Base-by-base conservation (phyloP, 2,888 invertebrate species). In the Lasius platythorax region DNA sequence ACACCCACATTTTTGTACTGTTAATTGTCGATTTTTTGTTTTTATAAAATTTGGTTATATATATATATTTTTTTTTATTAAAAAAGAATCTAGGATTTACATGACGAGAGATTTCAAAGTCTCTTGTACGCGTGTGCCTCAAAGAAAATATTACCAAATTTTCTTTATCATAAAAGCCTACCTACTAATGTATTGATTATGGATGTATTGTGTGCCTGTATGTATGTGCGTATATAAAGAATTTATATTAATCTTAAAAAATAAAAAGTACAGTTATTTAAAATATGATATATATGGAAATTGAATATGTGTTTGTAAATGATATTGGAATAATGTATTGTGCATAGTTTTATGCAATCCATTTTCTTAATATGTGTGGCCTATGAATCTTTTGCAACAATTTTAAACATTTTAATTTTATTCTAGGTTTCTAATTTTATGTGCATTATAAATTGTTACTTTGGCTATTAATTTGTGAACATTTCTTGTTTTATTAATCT, bases 91-190 rank as follows among this genome's bases (percentile, higher is more conserved):
- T 70, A 64, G 9, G 46, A 72, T 40, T 64, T 61, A 82, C 9
- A 30, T 3, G 76, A 66, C 33, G 30, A 75, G 23, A 23, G 30
- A 70, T 40, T 43, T 74, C n/a, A 73, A 11, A 66, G 11, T 81
- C 9, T 64, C 30, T 85, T 86, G 89, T 88, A 88, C 74, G 83
- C 43, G 74, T 90, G 91, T 91, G 91, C 91, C 88, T 91, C 90
- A 91, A 90, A 91, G 91, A 87, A 84, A 43, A 30, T 66, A 72
- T 66, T 50, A 43, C 12, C 37, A 75, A 53, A 46, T 30, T 64
- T 28, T 40, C 56, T 28, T 9, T 50, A 37, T 37, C 33, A 50
- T 64, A 18, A 75, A 2, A 53, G 8, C 18, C 8, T 53, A 15
- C 3, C 6, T 67, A 37, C 28, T 78, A 56, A 67, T 76, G 3